Conservation (phyloP, 2,797 vertebrate species). For the Natrix natrix region DNA sequence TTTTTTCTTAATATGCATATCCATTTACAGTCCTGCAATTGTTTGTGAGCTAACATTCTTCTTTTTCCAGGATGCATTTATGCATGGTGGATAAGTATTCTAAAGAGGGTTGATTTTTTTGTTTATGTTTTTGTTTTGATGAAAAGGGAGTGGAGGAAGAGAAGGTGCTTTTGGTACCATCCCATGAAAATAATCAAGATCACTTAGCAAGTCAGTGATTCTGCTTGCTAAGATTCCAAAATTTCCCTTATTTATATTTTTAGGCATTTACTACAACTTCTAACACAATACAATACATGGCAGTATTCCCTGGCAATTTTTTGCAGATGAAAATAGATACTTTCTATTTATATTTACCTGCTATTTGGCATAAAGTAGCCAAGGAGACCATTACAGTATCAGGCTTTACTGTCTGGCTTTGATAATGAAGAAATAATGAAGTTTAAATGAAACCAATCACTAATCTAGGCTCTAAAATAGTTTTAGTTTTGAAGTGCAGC, state of each 20-base stretch:
- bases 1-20: conserved; percentile 55
- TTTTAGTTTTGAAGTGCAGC: not conserved
- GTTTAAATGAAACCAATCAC: not conserved
- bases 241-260: not conserved
- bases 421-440: not conserved
- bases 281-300: not conserved
- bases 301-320: not conserved
- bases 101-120: not conserved
- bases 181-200: not conserved
- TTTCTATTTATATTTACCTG: not conserved
- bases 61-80: conserved; percentile 29
- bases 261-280: not conserved
- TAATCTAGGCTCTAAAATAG: not conserved
- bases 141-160: not conserved
- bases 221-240: not conserved
- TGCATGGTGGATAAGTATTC: not conserved
- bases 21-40: conserved; percentile 49
- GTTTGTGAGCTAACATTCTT: conserved; percentile 28
- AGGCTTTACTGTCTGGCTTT: not conserved
- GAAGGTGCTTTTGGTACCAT: not conserved
- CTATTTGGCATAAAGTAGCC: not conserved
- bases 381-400: not conserved
- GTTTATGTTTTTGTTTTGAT: not conserved
- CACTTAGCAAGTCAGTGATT: too few relatives aligned
- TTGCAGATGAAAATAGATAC: not conserved